A percentile compares a stretch with the other conserved stretches of the same genome.
phyloP scores from a whole-genome alignment of 2,888 invertebrate species.

The Zhuqinia jingwanae region DNA sequence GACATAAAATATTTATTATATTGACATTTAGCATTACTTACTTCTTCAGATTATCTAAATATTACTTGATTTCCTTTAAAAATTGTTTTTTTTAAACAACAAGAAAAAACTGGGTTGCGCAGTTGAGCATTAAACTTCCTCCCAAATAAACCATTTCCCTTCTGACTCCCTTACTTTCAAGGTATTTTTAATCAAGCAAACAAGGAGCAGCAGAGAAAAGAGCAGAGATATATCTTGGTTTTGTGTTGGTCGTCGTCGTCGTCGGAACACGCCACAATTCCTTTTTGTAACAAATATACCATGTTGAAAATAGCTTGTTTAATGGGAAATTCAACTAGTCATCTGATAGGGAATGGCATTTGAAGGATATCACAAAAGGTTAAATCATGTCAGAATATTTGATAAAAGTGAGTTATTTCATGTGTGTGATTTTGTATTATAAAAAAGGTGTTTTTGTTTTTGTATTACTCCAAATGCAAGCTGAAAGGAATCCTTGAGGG shows the following conservation, averaged over 20 bases:
- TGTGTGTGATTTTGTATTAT: neutral
- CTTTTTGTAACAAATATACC: slow-evolving; percentile 50
- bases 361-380: slow-evolving; percentile 24
- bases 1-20: too few species aligned
- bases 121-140: slow-evolving; percentile 15
- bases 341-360: slow-evolving; percentile 37
- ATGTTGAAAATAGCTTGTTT: slow-evolving; percentile 52
- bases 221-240: too few species aligned
- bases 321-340: slow-evolving; percentile 47
- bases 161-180: slow-evolving; percentile 17
- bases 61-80: too few species aligned
- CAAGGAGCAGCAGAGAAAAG: too few species aligned
- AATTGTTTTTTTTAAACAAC: too few species aligned
- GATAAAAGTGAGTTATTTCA: slow-evolving; percentile 29
- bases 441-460: too few species aligned
- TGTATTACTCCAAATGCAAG: too few species aligned
- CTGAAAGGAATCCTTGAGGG: neutral
- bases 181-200: slow-evolving; percentile 7
- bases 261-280: neutral
- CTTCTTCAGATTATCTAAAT: too few species aligned
- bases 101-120: too few species aligned
- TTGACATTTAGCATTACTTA: too few species aligned
- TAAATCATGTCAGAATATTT: slow-evolving; percentile 5
- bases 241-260: neutral
- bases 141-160: slow-evolving; percentile 25